Base-by-base conservation (phyloP, 2,797 vertebrate genomes). In the Alca torda region DNA sequence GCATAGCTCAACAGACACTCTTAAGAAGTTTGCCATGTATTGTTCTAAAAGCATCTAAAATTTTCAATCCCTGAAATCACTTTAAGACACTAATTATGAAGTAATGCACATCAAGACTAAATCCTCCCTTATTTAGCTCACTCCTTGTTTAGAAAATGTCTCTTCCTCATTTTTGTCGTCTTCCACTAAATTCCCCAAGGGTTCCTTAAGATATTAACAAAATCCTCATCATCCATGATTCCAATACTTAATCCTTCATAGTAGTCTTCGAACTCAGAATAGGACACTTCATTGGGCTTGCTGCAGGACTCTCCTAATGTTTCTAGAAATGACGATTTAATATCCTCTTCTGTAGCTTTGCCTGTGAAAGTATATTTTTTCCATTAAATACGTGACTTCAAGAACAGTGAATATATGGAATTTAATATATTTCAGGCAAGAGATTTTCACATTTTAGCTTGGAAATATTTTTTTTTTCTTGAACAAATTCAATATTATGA, bases 181-280 rank as follows among this genome's bases (percentile, higher is more conserved):
- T 75, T 76, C 53, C 85, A 80, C 50, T 98, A 98, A 96, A 99
- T 96, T 65, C 98, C 98, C 98, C 98, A 98, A 8, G 97, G 96
- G 90, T 95, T 98, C 84, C 96, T 85, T 96, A 98, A 90, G 35
- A 98, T 95, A 88, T 91, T 98, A 95, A 97, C 92, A 96, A 98
- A 98, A 92, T 98, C 98, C 94, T 98, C 96, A 90, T 98, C 98
- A 48, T 85, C 61, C 67, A 46, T 4, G 19, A 98, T 97, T 79
- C 80, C 97, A 67, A 97, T 75, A 93, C 98, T 98, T 92, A 98
- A 95, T 61, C 98, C 98, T 98, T 99, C 98, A 83, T 98, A 98
- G 94, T 98, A 98, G 96, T 98, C 98, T 97, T 98, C 98, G 69
- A 98, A 99, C 96, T 98, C 98, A 61, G 97, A 93, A 61, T 98